phyloP scores from a whole-genome alignment of 2,113 vertebrate genomes.

The Scomber colias region DNA sequence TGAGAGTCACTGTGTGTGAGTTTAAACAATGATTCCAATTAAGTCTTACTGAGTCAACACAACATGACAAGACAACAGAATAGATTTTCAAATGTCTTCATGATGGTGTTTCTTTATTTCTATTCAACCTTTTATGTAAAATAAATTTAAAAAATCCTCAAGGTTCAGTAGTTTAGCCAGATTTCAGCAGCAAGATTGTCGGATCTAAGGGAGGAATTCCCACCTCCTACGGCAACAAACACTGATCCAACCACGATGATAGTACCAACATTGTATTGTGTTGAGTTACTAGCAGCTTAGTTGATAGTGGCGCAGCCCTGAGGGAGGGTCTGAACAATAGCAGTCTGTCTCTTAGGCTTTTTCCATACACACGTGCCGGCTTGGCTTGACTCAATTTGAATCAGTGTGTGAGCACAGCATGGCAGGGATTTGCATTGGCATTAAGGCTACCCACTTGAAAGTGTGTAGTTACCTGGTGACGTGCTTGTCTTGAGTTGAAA shows the following conservation, averaged over 20 bases:
- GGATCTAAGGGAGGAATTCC: constrained; percentile 36
- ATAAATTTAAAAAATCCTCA: constrained; percentile 32
- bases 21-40: background rate
- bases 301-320: constrained; percentile 47
- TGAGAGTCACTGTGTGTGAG: background rate
- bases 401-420: too few relatives aligned
- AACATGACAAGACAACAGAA: constrained; percentile 1
- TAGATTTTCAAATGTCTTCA: background rate
- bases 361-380: too few relatives aligned
- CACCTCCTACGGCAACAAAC: constrained; percentile 46
- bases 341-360: constrained; percentile 48
- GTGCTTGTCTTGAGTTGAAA: too few relatives aligned
- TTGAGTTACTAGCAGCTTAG: constrained; percentile 51
- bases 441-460: too few relatives aligned
- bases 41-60: background rate
- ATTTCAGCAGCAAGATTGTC: constrained; percentile 27
- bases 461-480: too few relatives aligned
- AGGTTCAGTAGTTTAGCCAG: constrained; percentile 49
- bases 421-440: too few relatives aligned
- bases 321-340: constrained; percentile 71
- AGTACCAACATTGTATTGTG: constrained; percentile 41
- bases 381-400: too few relatives aligned
- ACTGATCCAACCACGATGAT: constrained; percentile 44
- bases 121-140: constrained; percentile 18
- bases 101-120: constrained; percentile 5